phyloP scores from a whole-genome alignment of 2,888 invertebrate genomes.

The Megastigmus dorsalis region DNA sequence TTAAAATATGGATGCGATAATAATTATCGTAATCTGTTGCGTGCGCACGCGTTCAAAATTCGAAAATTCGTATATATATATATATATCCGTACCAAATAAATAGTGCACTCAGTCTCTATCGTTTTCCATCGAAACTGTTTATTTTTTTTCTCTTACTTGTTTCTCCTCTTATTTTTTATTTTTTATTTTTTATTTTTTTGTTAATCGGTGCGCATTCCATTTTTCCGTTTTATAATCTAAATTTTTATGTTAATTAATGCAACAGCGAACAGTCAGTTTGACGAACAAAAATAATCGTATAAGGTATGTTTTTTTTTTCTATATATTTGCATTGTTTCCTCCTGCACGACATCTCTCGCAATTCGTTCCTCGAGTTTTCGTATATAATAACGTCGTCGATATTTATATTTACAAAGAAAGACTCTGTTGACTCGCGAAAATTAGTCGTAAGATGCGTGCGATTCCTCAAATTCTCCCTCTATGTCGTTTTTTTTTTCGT shows the following conservation, averaged over 20 bases:
- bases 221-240: constrained; percentile 16
- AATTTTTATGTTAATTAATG: constrained; percentile 29
- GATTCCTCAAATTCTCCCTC: too few species aligned
- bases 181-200: background rate
- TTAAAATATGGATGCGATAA: constrained; percentile 9
- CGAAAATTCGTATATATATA: constrained; percentile 16
- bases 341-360: constrained; percentile 20
- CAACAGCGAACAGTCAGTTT: constrained; percentile 35
- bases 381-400: constrained; percentile 25
- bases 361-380: constrained; percentile 23
- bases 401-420: constrained; percentile 45
- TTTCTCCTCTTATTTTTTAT: constrained; percentile 10
- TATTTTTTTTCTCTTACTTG: constrained; percentile 22
- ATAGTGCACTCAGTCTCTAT: constrained; percentile 44
- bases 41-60: constrained; percentile 14
- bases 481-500: background rate
- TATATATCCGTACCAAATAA: constrained; percentile 21
- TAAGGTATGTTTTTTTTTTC: constrained; percentile 13
- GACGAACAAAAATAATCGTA: constrained; percentile 43
- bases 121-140: constrained; percentile 29
- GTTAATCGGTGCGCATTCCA: constrained; percentile 6
- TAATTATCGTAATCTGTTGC: constrained; percentile 26
- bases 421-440: constrained; percentile 27
- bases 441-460: constrained; percentile 10
- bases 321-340: constrained; percentile 29